Evolutionary conservation across 2,113 vertebrate species (phyloP).

Genomic region (Atherinomorus stipes): DNA sequence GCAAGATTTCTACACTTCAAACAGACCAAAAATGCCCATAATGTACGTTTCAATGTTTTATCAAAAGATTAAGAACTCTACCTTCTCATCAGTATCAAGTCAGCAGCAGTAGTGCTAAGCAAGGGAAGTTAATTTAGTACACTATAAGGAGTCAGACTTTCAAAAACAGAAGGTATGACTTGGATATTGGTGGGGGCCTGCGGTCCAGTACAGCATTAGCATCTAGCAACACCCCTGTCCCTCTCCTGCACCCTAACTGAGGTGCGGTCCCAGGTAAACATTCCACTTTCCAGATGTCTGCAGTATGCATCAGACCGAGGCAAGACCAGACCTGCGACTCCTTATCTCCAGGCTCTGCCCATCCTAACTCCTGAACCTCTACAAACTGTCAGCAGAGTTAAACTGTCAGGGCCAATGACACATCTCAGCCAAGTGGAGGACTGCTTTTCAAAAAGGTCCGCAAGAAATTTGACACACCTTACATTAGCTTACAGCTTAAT

Average conservation of each 20-base stretch:
- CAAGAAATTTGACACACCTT: slow-evolving; percentile 51
- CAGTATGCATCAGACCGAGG: slow-evolving; percentile 71
- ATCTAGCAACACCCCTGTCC: neutral
- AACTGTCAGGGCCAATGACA: slow-evolving; percentile 63
- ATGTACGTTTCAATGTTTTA: too few relatives aligned
- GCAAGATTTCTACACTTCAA: neutral
- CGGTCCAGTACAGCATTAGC: neutral
- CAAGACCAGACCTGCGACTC: slow-evolving; percentile 89
- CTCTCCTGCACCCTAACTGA: slow-evolving; percentile 62
- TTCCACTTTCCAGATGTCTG: slow-evolving; percentile 83
- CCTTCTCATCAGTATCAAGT: too few relatives aligned
- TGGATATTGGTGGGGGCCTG: neutral
- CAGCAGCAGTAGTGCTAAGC: too few relatives aligned
- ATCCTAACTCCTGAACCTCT: slow-evolving; percentile 49
- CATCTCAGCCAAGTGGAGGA: slow-evolving; percentile 44
- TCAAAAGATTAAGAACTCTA: too few relatives aligned
- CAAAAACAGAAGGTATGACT: neutral
- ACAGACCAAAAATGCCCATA: neutral
- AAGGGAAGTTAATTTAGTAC: neutral
- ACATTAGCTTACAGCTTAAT: slow-evolving; percentile 32
- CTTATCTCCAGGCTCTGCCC: slow-evolving; percentile 65
- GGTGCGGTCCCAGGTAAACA: slow-evolving; percentile 79
- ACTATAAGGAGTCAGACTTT: neutral
- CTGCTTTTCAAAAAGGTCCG: slow-evolving; percentile 46
- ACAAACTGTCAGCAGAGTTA: slow-evolving; percentile 64